These are phyloP conservation scores for Cyclina sinensis DNA, from an alignment of 1,140 invertebrate species.

Conservation along the genomic window DNA sequence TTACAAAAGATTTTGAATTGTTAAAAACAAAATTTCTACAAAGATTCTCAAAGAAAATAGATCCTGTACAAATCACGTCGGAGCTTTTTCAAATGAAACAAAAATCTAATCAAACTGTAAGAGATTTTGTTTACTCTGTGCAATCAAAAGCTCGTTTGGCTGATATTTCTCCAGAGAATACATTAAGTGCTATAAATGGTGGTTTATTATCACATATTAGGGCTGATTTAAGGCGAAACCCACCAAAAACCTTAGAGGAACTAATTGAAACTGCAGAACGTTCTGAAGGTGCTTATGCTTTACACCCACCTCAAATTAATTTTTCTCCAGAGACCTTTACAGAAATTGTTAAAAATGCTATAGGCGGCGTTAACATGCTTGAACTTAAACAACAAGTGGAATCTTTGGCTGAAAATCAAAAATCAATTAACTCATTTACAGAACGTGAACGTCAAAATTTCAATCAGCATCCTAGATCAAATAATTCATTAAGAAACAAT, in stretches of 20 bases:
- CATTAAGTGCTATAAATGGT: slow-evolving; percentile 55
- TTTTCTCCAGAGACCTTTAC: neutral
- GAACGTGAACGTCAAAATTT: no score
- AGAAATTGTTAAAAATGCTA: slow-evolving; percentile 27
- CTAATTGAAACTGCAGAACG: no score
- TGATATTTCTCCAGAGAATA: slow-evolving; percentile 37
- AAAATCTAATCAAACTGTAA: slow-evolving; percentile 41
- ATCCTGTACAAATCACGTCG: slow-evolving; percentile 9
- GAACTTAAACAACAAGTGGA: slow-evolving; percentile 13
- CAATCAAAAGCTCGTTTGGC: neutral
- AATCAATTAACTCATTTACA: neutral
- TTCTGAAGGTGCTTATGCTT: slow-evolving; percentile 49
- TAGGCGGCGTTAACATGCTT: slow-evolving; percentile 6
- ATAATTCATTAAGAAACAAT: neutral
- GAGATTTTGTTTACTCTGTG: slow-evolving; percentile 24
- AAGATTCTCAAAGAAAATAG: slow-evolving; percentile 41
- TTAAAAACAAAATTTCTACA: slow-evolving; percentile 17
- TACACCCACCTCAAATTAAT: slow-evolving; percentile 35
- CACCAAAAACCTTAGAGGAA: slow-evolving; percentile 39
- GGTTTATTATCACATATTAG: no score
- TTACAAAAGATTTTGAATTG: neutral
- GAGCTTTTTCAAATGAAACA: no score
- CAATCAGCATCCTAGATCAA: no score
- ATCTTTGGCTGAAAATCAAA: no score
- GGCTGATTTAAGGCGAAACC: slow-evolving; percentile 42